Percentiles rank a stretch among this genome's conserved stretches.
phyloP scores from a whole-genome alignment of 2,113 vertebrate genomes.

The Poeciliopsis prolifica region DNA sequence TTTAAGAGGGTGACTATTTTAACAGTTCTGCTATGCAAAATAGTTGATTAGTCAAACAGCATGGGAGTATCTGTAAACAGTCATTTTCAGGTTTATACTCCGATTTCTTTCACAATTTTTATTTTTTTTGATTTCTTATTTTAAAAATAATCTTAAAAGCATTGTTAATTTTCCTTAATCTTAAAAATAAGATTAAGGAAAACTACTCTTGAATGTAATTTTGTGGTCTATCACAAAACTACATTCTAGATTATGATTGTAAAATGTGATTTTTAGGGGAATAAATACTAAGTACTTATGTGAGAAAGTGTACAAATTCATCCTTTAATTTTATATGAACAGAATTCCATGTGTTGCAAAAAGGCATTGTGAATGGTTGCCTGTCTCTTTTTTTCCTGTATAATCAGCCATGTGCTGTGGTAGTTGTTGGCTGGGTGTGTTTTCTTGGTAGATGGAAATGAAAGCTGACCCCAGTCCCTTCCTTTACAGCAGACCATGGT shows the following conservation, averaged over 20 bases:
- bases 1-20: too few relatives aligned
- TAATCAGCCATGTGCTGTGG: conserved; percentile 1
- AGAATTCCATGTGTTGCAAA: conserved; percentile 7
- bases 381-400: conserved; percentile 38
- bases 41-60: background rate
- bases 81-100: background rate
- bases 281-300: background rate
- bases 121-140: background rate
- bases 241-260: background rate
- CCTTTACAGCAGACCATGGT: conserved; percentile 19
- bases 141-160: background rate
- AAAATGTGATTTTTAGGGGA: background rate
- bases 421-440: conserved; percentile 27
- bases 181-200: too few relatives aligned
- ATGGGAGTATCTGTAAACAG: background rate
- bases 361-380: conserved; percentile 25
- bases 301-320: background rate
- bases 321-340: background rate
- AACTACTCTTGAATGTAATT: too few relatives aligned
- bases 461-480: conserved; percentile 32
- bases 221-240: too few relatives aligned
- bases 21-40: background rate
- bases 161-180: background rate
- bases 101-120: too few relatives aligned
- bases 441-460: conserved; percentile 41